phyloP scores from a whole-genome alignment of 2,113 vertebrate genomes.

The Callorhinus ursinus region DNA sequence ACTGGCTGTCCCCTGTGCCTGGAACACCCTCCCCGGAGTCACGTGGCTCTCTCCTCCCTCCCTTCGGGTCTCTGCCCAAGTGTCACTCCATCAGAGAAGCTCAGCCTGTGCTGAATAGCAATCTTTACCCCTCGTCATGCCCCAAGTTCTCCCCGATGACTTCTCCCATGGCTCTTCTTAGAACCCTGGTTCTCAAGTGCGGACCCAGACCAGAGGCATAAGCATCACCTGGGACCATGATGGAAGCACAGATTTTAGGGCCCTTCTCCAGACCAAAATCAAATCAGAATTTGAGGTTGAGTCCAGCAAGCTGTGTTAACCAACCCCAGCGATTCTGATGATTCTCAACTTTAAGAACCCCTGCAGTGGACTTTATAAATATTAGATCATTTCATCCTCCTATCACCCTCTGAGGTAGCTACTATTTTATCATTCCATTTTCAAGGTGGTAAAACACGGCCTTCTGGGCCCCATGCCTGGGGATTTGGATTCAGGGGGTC shows the following conservation, averaged over 20 bases:
- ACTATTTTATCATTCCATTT: neutral
- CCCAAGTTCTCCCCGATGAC: neutral
- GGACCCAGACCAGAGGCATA: too few species aligned
- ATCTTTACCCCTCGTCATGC: too few species aligned
- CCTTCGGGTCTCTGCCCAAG: neutral
- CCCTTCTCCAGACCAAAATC: neutral
- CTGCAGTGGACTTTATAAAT: too few species aligned
- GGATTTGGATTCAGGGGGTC: neutral
- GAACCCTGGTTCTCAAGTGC: neutral
- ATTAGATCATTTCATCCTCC: rapidly evolving
- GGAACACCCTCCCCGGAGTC: neutral
- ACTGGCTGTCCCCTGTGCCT: neutral
- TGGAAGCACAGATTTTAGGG: neutral
- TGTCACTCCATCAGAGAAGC: neutral
- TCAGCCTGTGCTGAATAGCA: neutral
- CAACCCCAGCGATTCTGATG: neutral
- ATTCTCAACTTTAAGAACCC: neutral
- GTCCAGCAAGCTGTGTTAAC: neutral
- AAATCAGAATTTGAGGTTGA: neutral
- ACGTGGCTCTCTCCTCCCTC: neutral
- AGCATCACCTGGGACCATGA: neutral
- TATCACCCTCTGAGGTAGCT: neutral
- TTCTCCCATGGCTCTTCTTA: neutral
- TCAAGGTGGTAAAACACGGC: neutral
- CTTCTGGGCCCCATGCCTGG: neutral